phyloP scores from a whole-genome alignment of 1,140 invertebrate species.

The Halesus radiatus region DNA sequence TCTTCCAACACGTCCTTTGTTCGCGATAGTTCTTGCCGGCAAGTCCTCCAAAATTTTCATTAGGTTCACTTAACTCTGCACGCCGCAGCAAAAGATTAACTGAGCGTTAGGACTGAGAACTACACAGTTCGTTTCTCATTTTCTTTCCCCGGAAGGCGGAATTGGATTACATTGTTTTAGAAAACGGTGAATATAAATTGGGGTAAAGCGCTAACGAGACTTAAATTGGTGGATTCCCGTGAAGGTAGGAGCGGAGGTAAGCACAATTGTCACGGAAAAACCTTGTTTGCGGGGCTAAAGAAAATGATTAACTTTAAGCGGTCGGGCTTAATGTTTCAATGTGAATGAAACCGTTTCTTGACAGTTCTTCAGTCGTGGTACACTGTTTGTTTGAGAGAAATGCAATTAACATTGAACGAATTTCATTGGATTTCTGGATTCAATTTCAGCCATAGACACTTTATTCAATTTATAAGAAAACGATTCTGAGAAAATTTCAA shows the following conservation, averaged over 20 bases:
- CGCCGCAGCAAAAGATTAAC: constrained; percentile 13
- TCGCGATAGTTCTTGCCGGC: constrained; percentile 6
- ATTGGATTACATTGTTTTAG: constrained; percentile 27
- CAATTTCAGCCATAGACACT: no score
- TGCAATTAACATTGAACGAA: no score
- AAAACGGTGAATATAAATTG: constrained; percentile 30
- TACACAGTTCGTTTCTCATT: constrained; percentile 36
- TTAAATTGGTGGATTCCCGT: constrained; percentile 25
- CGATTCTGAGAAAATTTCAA: no score
- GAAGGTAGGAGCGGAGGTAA: background rate
- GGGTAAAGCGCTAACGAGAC: constrained; percentile 31
- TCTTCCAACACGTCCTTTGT: constrained; percentile 8
- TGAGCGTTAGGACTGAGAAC: background rate
- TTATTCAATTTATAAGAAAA: no score
- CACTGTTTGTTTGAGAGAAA: no score
- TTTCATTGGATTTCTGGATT: no score
- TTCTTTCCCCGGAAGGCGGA: constrained; percentile 22
- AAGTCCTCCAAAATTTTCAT: constrained; percentile 21
- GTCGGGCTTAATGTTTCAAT: background rate
- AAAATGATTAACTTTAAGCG: background rate
- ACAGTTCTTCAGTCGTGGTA: no score
- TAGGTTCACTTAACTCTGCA: background rate
- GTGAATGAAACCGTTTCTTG: no score
- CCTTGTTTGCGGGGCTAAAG: background rate
- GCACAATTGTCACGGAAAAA: constrained; percentile 8